Evolutionary conservation across 2,888 invertebrate genomes (phyloP), one percentile per base, ranked within the genome.

Genomic region (Sinopyrophorus schimmeli): DNA sequence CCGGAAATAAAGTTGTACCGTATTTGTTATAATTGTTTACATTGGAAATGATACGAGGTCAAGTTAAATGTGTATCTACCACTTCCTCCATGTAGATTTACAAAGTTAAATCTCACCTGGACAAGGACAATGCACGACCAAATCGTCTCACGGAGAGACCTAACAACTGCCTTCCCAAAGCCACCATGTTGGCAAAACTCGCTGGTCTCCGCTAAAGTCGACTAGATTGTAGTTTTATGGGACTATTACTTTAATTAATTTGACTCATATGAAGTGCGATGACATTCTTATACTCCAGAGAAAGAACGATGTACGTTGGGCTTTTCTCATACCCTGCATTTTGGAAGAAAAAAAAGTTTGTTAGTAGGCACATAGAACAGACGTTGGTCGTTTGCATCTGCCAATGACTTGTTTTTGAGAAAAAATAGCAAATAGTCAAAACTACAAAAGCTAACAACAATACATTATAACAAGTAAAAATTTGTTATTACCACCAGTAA

Each of bases 91-190:
- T 17, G 23, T 17, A 3, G 16, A 28, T 15, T 27, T 37, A 38
- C 21, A 21, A 53, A 54, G 42, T 41, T 20, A 21, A 47, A 34
- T 59, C 68, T 72, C 66, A 72, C 72, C 72, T 72, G 65, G 71
- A 70, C 57, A 70, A 63, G 47, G 67, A 60, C 60, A 69, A 56
- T 49, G 71, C 55, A 51, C 70, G 65, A 44, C 66, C 65, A 53
- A 70, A 69, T 54, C 66, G 64, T 57, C 69, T 61, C 20, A 65
- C 65, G 10, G 69, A 65, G 28, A 62, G 54, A 23, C 62, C 60
- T 44, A 70, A 53, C 48, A 60, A 58, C 21, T 60, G 60, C 55
- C 61, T 57, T 48, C 58, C 53, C 53, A 42, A 52, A 9, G 46
- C 46, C 31, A 54, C 48, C 48, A 49, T 49, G 43, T 10, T 41